A percentile compares a stretch with the other conserved stretches of the same genome.
Evolutionary conservation across 1,140 invertebrate genomes (phyloP).

Genomic region (Bombus polaris): DNA sequence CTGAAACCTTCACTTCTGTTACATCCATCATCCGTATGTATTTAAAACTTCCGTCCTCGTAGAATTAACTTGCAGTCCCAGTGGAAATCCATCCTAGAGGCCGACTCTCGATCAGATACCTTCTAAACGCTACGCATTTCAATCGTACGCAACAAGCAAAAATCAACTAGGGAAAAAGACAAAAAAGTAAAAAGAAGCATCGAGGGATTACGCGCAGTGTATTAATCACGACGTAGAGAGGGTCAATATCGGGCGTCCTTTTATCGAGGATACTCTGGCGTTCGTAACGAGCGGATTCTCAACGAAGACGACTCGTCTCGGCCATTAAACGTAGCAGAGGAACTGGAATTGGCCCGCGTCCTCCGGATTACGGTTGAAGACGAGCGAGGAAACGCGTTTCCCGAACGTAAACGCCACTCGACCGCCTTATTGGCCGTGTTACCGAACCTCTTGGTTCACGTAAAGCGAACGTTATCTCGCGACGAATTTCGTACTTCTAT

Average conservation of each 20-base stretch:
- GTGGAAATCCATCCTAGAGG: background rate
- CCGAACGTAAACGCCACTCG: constrained; percentile 18
- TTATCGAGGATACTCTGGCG: background rate
- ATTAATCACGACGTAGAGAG: background rate
- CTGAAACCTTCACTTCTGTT: background rate
- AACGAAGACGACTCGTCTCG: background rate
- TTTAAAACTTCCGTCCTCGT: background rate
- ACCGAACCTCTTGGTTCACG: background rate
- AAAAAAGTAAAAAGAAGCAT: too few relatives aligned
- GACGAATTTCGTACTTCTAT: background rate
- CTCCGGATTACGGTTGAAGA: background rate
- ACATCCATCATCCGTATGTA: too few relatives aligned
- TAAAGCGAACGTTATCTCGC: background rate
- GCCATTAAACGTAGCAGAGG: background rate
- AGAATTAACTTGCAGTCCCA: background rate
- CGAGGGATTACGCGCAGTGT: background rate
- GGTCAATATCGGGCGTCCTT: background rate
- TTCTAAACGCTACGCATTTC: background rate
- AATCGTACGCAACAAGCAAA: background rate
- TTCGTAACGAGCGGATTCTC: constrained; percentile 16
- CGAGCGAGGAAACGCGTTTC: background rate
- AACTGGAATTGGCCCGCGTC: background rate
- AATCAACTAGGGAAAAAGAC: background rate
- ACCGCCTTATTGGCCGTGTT: constrained; percentile 14
- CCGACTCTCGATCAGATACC: too few relatives aligned